Conservation (phyloP, 2,797 vertebrate genomes). For the Huso huso region DNA sequence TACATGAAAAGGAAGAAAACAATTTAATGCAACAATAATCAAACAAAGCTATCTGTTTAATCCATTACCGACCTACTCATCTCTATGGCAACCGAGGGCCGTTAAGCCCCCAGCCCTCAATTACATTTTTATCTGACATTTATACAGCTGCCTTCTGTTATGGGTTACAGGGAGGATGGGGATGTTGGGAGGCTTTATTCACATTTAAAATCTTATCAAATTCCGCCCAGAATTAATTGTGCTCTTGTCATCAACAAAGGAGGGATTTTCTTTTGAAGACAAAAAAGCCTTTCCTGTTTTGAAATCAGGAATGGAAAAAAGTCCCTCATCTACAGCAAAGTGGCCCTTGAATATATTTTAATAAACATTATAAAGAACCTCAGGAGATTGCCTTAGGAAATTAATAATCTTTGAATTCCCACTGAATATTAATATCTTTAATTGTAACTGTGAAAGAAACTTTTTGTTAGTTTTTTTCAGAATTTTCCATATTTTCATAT, state of each 20-base stretch:
- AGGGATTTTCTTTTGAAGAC: not conserved
- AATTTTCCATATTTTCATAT: too few relatives aligned
- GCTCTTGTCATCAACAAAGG: not conserved
- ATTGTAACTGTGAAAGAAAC: too few relatives aligned
- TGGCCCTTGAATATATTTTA: not conserved
- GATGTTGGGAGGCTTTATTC: not conserved
- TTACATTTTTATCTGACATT: constrained; percentile 16
- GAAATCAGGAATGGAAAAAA: not conserved
- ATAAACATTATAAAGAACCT: not conserved
- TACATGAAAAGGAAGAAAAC: constrained; percentile 15
- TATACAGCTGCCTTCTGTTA: constrained; percentile 18
- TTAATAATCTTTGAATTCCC: too few relatives aligned
- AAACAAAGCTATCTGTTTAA: constrained; percentile 34
- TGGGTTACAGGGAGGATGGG: constrained; percentile 2
- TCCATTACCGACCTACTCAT: constrained; percentile 37
- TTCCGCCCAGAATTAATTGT: not conserved
- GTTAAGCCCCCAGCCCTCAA: constrained; percentile 29
- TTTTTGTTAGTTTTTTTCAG: too few relatives aligned
- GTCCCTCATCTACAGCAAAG: not conserved
- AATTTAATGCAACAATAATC: constrained; percentile 34
- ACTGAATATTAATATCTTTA: too few relatives aligned
- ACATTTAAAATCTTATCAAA: constrained; percentile 1
- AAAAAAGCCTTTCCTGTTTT: not conserved
- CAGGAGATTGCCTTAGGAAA: too few relatives aligned
- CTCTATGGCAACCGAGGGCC: constrained; percentile 50